phyloP scores from a whole-genome alignment of 2,113 vertebrate species.

The Sinocyclocheilus rhinocerous region DNA sequence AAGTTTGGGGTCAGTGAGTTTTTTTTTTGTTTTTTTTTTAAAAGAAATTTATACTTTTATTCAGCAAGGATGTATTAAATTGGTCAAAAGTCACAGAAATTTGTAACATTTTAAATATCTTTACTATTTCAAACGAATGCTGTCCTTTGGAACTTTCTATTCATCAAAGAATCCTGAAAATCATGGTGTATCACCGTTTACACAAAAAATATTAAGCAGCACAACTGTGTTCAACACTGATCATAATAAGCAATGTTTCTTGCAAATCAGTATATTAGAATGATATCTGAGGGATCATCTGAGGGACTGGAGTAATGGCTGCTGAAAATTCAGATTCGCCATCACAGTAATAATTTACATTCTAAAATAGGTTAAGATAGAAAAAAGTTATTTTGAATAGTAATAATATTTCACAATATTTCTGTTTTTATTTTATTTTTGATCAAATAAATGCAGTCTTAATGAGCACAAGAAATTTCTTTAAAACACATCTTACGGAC shows the following conservation, averaged over 20 bases:
- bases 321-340: too few species aligned
- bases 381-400: background rate
- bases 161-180: background rate
- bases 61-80: background rate
- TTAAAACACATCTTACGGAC: background rate
- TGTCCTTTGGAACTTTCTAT: background rate
- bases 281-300: too few species aligned
- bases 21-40: too few species aligned
- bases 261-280: background rate
- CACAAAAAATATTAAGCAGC: background rate
- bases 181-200: background rate
- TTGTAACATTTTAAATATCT: too few species aligned
- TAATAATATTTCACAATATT: background rate
- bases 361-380: background rate
- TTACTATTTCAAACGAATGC: background rate
- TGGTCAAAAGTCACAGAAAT: background rate
- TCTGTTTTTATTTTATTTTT: background rate
- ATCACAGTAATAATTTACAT: too few species aligned
- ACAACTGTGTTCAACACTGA: background rate
- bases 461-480: background rate
- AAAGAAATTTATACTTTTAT: background rate
- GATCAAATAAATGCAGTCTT: background rate
- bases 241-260: background rate
- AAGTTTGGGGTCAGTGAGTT: background rate
- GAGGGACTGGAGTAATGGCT: too few species aligned